These are phyloP conservation scores for Papilio polyxenes DNA, from an alignment of 1,140 invertebrate species.

Conservation along the genomic window DNA sequence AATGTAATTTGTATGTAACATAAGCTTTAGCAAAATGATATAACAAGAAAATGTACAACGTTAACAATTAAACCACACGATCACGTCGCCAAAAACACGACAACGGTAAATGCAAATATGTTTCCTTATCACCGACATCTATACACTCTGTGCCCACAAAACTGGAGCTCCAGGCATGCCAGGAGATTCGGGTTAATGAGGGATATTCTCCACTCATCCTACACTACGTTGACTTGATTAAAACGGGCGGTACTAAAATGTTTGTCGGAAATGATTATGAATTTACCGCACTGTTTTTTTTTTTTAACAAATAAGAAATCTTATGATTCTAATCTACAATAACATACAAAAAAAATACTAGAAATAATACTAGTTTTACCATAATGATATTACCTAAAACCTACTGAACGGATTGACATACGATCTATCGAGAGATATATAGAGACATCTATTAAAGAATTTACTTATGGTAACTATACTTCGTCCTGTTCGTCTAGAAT, in stretches of 20 bases:
- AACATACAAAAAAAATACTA: too few relatives aligned
- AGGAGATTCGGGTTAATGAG: neutral
- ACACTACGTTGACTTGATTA: conserved; percentile 8
- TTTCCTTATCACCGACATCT: neutral
- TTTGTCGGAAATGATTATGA: neutral
- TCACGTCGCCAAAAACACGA: conserved; percentile 19
- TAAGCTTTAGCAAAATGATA: neutral
- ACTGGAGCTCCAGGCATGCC: neutral
- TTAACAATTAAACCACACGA: neutral
- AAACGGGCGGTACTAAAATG: conserved; percentile 5
- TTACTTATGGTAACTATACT: too few relatives aligned
- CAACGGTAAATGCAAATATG: neutral
- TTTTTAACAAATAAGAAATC: too few relatives aligned
- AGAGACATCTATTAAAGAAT: too few relatives aligned
- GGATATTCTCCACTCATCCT: neutral
- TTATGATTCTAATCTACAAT: too few relatives aligned
- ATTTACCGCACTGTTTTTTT: neutral
- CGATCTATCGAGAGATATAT: too few relatives aligned
- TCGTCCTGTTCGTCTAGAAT: too few relatives aligned
- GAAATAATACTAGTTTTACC: too few relatives aligned
- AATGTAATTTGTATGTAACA: neutral
- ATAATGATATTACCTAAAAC: too few relatives aligned
- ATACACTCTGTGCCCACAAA: neutral
- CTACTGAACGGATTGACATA: too few relatives aligned
- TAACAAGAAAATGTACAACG: neutral